phyloP scores from a whole-genome alignment of 2,888 invertebrate genomes.

The Ptychoptera contaminata region DNA sequence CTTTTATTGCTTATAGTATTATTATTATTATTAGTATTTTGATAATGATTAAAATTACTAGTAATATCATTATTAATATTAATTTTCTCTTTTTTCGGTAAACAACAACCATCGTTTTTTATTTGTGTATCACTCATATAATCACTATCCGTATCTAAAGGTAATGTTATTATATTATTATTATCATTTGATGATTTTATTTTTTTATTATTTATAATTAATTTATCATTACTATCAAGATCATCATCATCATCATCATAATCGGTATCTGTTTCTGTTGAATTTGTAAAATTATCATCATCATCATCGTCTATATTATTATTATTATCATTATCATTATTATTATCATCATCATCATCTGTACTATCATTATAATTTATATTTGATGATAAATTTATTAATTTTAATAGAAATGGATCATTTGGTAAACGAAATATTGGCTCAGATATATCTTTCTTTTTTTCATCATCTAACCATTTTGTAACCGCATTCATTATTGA shows the following conservation, averaged over 20 bases:
- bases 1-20: neutral
- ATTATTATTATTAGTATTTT: neutral
- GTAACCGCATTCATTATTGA: slow-evolving; percentile 43
- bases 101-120: slow-evolving; percentile 7
- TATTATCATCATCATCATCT: slow-evolving; percentile 1
- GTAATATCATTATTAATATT: neutral
- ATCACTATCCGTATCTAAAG: slow-evolving; percentile 10
- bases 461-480: slow-evolving; percentile 36
- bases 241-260: slow-evolving; percentile 6
- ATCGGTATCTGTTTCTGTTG: slow-evolving; percentile 11
- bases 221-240: slow-evolving; percentile 14
- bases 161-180: slow-evolving; percentile 15
- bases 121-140: slow-evolving; percentile 10
- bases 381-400: slow-evolving; percentile 5
- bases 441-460: slow-evolving; percentile 23
- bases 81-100: too few species aligned
- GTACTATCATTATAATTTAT: neutral
- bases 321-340: neutral
- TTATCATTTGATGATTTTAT: slow-evolving; percentile 8
- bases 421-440: slow-evolving; percentile 12
- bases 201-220: slow-evolving; percentile 13
- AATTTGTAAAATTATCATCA: slow-evolving; percentile 16
- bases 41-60: slow-evolving; percentile 3
- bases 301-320: neutral
- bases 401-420: slow-evolving; percentile 7